phyloP scores from a whole-genome alignment of 2,888 invertebrate genomes.

The Lamproptera curius region DNA sequence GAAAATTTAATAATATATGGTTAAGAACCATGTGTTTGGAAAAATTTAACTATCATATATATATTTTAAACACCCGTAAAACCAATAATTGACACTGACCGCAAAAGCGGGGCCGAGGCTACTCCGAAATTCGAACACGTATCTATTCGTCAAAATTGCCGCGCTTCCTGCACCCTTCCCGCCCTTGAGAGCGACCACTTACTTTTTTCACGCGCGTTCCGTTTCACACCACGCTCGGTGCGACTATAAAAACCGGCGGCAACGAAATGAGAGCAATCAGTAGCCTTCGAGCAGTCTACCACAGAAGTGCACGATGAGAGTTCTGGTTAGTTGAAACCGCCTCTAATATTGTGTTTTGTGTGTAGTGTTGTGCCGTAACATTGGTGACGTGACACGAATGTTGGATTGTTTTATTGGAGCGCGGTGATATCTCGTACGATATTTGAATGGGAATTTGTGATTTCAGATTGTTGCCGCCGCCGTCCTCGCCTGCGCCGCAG shows the following conservation, averaged over 20 bases:
- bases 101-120: conserved; percentile 21
- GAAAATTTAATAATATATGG: background rate
- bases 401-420: conserved; percentile 21
- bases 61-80: conserved; percentile 3
- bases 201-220: conserved; percentile 68
- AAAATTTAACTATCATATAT: background rate
- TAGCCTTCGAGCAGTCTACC: conserved; percentile 75
- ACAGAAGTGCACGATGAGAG: conserved; percentile 77
- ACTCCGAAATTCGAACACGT: conserved; percentile 42
- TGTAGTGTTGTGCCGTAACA: conserved; percentile 34
- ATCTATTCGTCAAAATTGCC: conserved; percentile 51
- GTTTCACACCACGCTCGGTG: conserved; percentile 52
- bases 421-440: conserved; percentile 12
- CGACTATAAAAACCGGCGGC: conserved; percentile 62
- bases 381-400: conserved; percentile 27
- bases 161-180: conserved; percentile 72
- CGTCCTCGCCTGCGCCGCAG: conserved; percentile 68
- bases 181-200: conserved; percentile 70
- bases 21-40: background rate
- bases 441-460: conserved; percentile 35
- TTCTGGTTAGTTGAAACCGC: conserved; percentile 61
- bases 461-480: conserved; percentile 77
- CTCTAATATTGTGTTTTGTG: conserved; percentile 32
- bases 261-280: conserved; percentile 69
- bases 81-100: conserved; percentile 23